These are phyloP conservation scores for Aepyceros melampus DNA, from an alignment of 2,113 vertebrate genomes.

Conservation along the genomic window DNA sequence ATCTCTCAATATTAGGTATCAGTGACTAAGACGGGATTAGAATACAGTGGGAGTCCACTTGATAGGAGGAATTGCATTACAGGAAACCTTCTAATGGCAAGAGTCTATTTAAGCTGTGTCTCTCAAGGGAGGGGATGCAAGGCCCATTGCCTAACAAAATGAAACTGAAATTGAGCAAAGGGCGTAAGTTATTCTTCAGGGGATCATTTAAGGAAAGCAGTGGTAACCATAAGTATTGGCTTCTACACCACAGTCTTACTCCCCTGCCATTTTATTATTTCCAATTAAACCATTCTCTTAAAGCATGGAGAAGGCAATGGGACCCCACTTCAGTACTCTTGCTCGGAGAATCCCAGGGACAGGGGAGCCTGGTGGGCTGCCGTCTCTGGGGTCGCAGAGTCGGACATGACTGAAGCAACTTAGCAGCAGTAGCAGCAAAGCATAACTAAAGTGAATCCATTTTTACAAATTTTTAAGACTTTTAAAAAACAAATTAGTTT, in stretches of 20 bases:
- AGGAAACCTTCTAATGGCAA: constrained; percentile 22
- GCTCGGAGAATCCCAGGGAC: no score
- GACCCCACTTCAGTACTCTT: no score
- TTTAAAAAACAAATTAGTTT: not conserved
- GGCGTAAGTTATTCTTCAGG: not conserved
- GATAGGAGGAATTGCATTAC: not conserved
- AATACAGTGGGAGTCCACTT: not conserved
- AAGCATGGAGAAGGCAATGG: no score
- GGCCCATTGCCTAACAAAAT: not conserved
- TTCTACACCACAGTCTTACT: not conserved
- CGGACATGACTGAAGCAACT: no score
- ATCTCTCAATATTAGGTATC: not conserved
- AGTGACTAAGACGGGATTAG: not conserved
- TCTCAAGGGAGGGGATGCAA: not conserved
- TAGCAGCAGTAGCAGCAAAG: not conserved
- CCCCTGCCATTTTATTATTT: not conserved
- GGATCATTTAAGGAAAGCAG: not conserved
- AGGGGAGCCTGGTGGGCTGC: no score
- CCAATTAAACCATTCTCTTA: not conserved
- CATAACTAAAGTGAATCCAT: not conserved
- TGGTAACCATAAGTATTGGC: not conserved
- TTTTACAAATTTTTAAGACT: not conserved
- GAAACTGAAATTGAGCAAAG: constrained; percentile 12
- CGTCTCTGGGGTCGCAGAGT: no score
- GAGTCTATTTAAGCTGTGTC: not conserved